These are phyloP conservation scores for Solen grandis DNA, from an alignment of 1,140 invertebrate species.

Conservation along the genomic window DNA sequence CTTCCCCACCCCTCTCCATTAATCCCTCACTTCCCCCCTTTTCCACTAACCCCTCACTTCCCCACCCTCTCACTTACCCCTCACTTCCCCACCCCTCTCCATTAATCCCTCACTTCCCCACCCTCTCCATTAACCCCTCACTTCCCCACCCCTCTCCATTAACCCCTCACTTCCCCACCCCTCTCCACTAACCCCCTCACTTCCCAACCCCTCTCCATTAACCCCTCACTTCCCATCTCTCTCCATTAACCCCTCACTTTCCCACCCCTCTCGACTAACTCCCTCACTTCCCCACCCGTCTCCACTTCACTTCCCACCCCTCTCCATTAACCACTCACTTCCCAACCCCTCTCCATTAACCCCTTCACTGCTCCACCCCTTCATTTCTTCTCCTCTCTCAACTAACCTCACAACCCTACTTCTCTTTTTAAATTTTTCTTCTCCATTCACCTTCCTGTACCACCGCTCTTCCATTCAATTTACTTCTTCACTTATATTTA, in stretches of 20 bases:
- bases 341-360: not conserved
- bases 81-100: not conserved
- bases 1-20: too few species aligned
- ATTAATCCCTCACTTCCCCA: not conserved
- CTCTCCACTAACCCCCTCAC: not conserved
- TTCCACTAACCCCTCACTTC: not conserved
- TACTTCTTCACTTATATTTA: not conserved
- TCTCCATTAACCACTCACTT: not conserved
- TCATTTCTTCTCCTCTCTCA: not conserved
- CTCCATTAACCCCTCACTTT: too few species aligned
- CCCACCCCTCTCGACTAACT: not conserved
- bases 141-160: too few species aligned
- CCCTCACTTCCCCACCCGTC: not conserved
- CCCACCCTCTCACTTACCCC: not conserved
- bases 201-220: too few species aligned
- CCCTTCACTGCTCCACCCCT: not conserved
- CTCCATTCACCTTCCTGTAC: not conserved
- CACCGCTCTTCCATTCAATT: not conserved
- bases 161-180: not conserved
- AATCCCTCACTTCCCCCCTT: too few species aligned
- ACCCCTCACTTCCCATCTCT: too few species aligned
- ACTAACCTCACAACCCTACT: not conserved
- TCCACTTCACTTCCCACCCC: not conserved
- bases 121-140: not conserved
- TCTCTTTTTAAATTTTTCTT: not conserved